These are phyloP conservation scores for Drosophila koepferae DNA, from an alignment of 2,888 invertebrate genomes.

Conservation along the genomic window DNA sequence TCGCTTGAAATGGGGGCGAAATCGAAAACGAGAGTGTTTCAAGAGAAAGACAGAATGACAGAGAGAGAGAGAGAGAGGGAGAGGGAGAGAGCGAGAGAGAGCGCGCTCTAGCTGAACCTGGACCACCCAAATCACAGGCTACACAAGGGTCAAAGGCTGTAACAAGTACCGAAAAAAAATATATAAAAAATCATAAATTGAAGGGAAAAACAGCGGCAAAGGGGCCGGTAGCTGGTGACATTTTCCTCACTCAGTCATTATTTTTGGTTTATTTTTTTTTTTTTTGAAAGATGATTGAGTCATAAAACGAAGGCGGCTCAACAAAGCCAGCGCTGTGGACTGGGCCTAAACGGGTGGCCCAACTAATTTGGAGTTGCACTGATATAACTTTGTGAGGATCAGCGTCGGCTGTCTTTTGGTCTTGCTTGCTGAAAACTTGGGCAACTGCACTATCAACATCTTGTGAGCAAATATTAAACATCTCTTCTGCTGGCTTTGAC, in stretches of 20 bases:
- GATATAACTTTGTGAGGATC: slow-evolving; percentile 5
- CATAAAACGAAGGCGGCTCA: slow-evolving; percentile 45
- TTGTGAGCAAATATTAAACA: slow-evolving; percentile 72
- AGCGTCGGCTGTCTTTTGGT: slow-evolving; percentile 46
- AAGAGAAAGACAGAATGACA: background rate
- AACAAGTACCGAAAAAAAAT: slow-evolving; percentile 34
- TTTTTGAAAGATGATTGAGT: slow-evolving; percentile 34
- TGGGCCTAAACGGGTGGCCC: slow-evolving; percentile 51
- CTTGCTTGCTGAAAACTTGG: slow-evolving; percentile 23
- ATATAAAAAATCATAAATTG: slow-evolving; percentile 29
- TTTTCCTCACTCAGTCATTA: slow-evolving; percentile 42
- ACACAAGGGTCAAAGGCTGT: slow-evolving; percentile 2
- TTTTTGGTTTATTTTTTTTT: slow-evolving; percentile 27
- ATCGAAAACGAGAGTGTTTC: slow-evolving; percentile 61
- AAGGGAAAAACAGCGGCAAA: slow-evolving; percentile 12
- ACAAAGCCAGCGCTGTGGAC: slow-evolving; percentile 32
- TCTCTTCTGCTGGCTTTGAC: slow-evolving; percentile 67
- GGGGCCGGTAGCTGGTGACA: slow-evolving; percentile 37
- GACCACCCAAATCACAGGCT: slow-evolving; percentile 8
- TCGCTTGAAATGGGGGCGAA: slow-evolving; percentile 59
- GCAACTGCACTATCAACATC: slow-evolving; percentile 63
- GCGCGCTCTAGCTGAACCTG: background rate
- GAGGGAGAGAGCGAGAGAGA: background rate
- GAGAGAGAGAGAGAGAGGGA: background rate
- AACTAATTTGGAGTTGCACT: slow-evolving; percentile 19